A percentile compares a stretch with the other conserved stretches of the same genome.
These are phyloP conservation scores for Ischnura elegans DNA, from an alignment of 2,888 invertebrate species.

Conservation along the genomic window DNA sequence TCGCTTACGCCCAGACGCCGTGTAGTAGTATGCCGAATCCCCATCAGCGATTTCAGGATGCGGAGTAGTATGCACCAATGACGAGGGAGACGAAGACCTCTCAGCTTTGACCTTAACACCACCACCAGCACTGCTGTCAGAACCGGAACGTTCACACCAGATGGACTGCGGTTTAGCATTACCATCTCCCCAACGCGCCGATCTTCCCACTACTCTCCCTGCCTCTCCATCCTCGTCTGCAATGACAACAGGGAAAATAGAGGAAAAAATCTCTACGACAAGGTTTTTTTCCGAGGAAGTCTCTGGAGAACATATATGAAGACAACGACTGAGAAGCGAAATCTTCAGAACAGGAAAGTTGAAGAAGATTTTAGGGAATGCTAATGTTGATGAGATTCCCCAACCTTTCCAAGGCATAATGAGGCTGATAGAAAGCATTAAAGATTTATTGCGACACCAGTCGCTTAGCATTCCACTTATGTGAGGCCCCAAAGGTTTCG, in stretches of 20 bases:
- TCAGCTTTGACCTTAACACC: conserved; percentile 46
- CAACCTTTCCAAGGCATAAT: conserved; percentile 45
- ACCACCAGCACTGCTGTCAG: conserved; percentile 24
- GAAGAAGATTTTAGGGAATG: conserved; percentile 52
- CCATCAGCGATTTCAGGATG: conserved; percentile 5
- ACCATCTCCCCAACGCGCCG: conserved; percentile 55
- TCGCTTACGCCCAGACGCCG: conserved; percentile 50
- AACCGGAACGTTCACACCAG: conserved; percentile 51
- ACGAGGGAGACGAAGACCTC: conserved; percentile 36
- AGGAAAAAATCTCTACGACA: conserved; percentile 39
- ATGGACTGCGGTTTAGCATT: conserved; percentile 46
- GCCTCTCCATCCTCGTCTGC: conserved; percentile 65
- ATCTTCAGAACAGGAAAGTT: neutral
- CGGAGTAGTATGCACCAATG: neutral
- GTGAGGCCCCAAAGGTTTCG: conserved; percentile 36
- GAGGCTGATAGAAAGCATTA: conserved; percentile 52
- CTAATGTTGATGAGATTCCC: neutral
- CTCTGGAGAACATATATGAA: neutral
- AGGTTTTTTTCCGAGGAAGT: conserved; percentile 42
- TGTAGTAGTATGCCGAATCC: conserved; percentile 56
- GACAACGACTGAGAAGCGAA: conserved; percentile 39
- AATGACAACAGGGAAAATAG: conserved; percentile 65
- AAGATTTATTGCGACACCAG: conserved; percentile 41
- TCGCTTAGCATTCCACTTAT: conserved; percentile 41
- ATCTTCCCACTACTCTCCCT: conserved; percentile 54